phyloP scores from a whole-genome alignment of 2,113 vertebrate species.

The Nibea coibor region DNA sequence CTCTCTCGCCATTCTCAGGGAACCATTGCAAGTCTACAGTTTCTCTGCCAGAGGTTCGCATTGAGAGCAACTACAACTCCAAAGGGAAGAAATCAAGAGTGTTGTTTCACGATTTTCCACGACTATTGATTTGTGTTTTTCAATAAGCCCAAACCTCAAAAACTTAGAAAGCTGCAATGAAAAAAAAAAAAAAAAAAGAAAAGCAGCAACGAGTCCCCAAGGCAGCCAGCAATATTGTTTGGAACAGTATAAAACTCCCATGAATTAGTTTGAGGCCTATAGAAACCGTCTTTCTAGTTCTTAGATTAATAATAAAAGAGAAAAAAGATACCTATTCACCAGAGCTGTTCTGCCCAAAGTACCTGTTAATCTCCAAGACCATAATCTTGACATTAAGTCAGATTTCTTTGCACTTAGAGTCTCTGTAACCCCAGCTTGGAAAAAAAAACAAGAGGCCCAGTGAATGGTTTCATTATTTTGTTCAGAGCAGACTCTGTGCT shows the following conservation, averaged over 20 bases:
- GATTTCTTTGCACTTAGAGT: slow-evolving; percentile 1
- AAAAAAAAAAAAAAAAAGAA: slow-evolving; percentile 37
- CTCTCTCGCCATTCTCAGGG: slow-evolving; percentile 22
- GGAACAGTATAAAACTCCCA: slow-evolving; percentile 6
- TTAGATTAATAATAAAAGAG: not conserved
- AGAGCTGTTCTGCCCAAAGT: slow-evolving; percentile 30
- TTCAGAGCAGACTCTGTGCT: not conserved
- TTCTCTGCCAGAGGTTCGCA: slow-evolving; percentile 31
- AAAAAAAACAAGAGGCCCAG: not conserved
- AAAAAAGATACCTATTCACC: slow-evolving; percentile 8
- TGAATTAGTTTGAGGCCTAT: slow-evolving; percentile 10
- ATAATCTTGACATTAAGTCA: not conserved
- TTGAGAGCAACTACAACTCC: slow-evolving; percentile 37
- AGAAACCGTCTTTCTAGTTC: slow-evolving; percentile 13
- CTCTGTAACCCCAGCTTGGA: not conserved
- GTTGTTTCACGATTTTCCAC: slow-evolving; percentile 33
- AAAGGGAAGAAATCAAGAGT: slow-evolving; percentile 41
- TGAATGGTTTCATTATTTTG: slow-evolving; percentile 9
- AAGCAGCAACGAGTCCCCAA: slow-evolving; percentile 49
- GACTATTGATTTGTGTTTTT: slow-evolving; percentile 72
- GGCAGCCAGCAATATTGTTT: slow-evolving; percentile 32
- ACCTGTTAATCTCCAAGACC: slow-evolving; percentile 21
- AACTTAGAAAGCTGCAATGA: slow-evolving; percentile 52
- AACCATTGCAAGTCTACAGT: slow-evolving; percentile 35
- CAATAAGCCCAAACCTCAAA: slow-evolving; percentile 58